Evolutionary conservation across 1,140 invertebrate species (phyloP).

Genomic region (Plectrocnemia conspersa): DNA sequence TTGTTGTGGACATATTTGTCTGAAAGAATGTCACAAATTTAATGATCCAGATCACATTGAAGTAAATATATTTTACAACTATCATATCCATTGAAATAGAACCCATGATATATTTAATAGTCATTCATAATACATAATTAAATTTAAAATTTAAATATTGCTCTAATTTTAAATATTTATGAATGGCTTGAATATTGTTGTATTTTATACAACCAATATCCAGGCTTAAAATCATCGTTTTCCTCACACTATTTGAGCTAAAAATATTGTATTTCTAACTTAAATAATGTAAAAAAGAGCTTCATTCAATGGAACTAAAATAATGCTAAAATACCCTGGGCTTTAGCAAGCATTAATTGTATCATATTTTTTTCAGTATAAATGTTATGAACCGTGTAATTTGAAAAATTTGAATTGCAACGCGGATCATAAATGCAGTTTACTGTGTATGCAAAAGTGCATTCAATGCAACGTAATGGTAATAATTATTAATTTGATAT

Average conservation of each 20-base stretch:
- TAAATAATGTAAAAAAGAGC: too few species aligned
- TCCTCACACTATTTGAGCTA: neutral
- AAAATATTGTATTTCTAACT: conserved; percentile 1
- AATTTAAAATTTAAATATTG: neutral
- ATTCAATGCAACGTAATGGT: conserved; percentile 47
- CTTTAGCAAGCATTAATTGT: neutral
- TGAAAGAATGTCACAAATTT: conserved; percentile 44
- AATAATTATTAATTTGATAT: neutral
- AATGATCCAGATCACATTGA: conserved; percentile 50
- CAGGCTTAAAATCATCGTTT: neutral
- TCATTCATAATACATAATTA: conserved; percentile 3
- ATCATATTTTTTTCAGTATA: conserved; percentile 44
- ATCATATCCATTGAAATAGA: neutral
- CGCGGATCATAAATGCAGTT: conserved; percentile 47
- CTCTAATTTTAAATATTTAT: neutral
- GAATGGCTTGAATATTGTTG: conserved; percentile 1
- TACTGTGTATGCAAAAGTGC: conserved; percentile 51
- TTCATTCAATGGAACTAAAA: too few species aligned
- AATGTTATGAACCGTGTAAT: conserved; percentile 48
- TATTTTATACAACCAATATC: neutral
- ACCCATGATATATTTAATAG: neutral
- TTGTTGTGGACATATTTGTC: conserved; percentile 52
- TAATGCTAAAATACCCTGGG: neutral
- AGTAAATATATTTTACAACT: conserved; percentile 29
- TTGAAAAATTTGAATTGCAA: conserved; percentile 44